These are phyloP conservation scores for Nomada ruficornis DNA, from an alignment of 2,888 invertebrate genomes.

Conservation along the genomic window DNA sequence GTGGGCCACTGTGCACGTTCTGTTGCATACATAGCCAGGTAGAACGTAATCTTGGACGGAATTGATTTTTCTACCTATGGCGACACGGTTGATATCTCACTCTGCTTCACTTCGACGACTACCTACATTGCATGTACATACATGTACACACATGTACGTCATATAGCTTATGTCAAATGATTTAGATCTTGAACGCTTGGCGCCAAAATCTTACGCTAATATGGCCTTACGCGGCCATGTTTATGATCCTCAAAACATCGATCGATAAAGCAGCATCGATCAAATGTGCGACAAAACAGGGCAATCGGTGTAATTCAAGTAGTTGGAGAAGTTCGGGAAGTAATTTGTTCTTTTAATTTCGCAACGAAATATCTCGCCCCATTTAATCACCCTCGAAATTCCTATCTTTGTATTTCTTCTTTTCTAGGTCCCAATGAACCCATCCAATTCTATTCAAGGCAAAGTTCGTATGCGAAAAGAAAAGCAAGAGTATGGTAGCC, in stretches of 20 bases:
- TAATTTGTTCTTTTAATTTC: background rate
- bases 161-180: background rate
- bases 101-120: background rate
- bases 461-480: background rate
- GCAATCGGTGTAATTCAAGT: background rate
- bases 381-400: background rate
- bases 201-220: background rate
- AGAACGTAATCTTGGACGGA: conserved; percentile 25
- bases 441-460: background rate
- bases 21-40: conserved; percentile 29
- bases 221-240: too few species aligned
- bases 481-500: background rate
- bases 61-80: conserved; percentile 25
- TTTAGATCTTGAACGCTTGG: background rate
- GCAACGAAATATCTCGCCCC: background rate
- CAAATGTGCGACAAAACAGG: background rate
- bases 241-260: background rate
- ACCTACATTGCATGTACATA: background rate
- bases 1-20: conserved; percentile 44
- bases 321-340: background rate
- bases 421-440: conserved; percentile 7
- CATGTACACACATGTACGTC: too few species aligned
- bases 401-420: too few species aligned
- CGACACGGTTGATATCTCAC: conserved; percentile 2
- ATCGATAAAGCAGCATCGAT: background rate